Evolutionary conservation across 2,888 invertebrate species (phyloP).

Genomic region (Calameuta filiformis): DNA sequence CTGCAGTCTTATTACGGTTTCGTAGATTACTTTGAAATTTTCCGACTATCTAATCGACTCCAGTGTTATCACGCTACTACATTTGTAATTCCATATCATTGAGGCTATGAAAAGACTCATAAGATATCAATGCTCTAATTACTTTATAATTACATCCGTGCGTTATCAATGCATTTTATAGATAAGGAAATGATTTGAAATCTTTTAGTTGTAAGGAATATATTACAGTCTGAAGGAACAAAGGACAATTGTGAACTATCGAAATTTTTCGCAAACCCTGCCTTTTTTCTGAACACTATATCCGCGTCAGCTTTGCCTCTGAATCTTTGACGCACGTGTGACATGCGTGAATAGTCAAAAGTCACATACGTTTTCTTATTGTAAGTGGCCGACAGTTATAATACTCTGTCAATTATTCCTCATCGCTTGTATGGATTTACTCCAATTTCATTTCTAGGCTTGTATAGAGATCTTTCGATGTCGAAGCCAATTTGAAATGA

Average conservation of each 20-base stretch:
- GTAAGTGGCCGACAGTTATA: background rate
- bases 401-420: background rate
- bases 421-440: background rate
- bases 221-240: background rate
- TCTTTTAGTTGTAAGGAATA: background rate
- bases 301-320: background rate
- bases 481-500: background rate
- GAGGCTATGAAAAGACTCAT: background rate
- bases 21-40: background rate
- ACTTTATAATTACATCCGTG: background rate
- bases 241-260: background rate
- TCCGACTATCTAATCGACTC: background rate
- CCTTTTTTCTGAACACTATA: background rate
- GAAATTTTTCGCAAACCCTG: background rate
- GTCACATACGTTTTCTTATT: background rate
- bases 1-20: background rate
- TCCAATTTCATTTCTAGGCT: background rate
- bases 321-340: background rate
- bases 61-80: background rate
- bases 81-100: background rate
- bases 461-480: background rate
- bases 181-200: background rate
- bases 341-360: background rate
- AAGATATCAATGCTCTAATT: background rate
- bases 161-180: background rate